These are phyloP conservation scores for Herpailurus yagouaroundi DNA, from an alignment of 2,113 vertebrate genomes.

Conservation along the genomic window DNA sequence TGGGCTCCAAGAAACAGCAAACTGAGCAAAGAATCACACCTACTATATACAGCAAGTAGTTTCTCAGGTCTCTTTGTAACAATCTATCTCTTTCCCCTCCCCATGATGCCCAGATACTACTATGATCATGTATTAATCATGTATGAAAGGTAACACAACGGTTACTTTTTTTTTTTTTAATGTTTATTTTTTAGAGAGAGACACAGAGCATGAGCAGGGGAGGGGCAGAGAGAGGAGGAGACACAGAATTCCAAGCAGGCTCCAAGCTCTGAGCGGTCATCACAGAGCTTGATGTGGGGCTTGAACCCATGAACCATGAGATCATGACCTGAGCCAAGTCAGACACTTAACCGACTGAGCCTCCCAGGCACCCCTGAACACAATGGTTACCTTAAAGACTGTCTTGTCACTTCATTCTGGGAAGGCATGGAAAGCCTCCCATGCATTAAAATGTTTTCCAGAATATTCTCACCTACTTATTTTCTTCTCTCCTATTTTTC, in stretches of 20 bases:
- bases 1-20: not conserved
- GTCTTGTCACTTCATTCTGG: not conserved
- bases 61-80: not conserved
- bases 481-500: not conserved
- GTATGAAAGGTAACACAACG: not conserved
- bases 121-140: not conserved
- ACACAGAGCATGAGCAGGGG: too few relatives aligned
- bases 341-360: too few relatives aligned
- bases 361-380: too few relatives aligned
- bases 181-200: too few relatives aligned
- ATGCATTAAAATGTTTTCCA: not conserved
- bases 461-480: not conserved
- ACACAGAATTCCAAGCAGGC: too few relatives aligned
- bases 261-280: too few relatives aligned
- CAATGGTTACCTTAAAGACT: not conserved
- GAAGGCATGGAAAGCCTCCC: not conserved
- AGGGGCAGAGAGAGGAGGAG: too few relatives aligned
- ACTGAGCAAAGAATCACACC: not conserved
- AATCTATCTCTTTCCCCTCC: not conserved
- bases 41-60: not conserved
- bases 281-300: too few relatives aligned
- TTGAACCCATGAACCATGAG: too few relatives aligned
- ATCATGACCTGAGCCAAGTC: too few relatives aligned
- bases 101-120: not conserved
- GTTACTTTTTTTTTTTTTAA: not conserved